phyloP scores from a whole-genome alignment of 2,113 vertebrate species.

The Tupaia chinensis region DNA sequence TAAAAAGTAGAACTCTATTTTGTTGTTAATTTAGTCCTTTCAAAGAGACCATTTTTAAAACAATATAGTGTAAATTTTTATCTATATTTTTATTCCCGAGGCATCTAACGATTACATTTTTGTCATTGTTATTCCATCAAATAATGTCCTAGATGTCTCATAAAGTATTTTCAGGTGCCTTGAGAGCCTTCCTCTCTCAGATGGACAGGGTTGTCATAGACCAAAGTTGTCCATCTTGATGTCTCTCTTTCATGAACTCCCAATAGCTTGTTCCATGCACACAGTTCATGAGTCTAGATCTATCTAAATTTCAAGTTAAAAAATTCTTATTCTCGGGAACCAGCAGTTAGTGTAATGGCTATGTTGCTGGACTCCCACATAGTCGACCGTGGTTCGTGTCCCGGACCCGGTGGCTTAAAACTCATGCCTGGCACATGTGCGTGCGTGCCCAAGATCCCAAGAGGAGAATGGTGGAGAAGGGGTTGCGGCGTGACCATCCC shows the following conservation, averaged over 20 bases:
- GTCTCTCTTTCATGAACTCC: neutral
- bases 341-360: too few relatives aligned
- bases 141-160: neutral
- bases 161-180: neutral
- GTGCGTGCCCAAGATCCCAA: too few relatives aligned
- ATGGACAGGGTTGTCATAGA: neutral
- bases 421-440: too few relatives aligned
- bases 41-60: neutral
- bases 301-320: neutral
- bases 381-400: too few relatives aligned
- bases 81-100: neutral
- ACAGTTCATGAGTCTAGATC: neutral
- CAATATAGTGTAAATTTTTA: neutral
- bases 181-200: neutral
- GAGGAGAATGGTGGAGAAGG: too few relatives aligned
- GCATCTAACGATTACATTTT: neutral
- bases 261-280: neutral
- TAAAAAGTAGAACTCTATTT: constrained; percentile 35
- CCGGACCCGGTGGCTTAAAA: too few relatives aligned
- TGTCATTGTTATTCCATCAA: neutral
- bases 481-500: too few relatives aligned
- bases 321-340: neutral
- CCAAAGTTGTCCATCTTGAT: neutral
- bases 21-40: constrained; percentile 1
- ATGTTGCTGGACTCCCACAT: too few relatives aligned